Conservation (phyloP, 2,888 invertebrate genomes). For the Drosophila nr. fundita region DNA sequence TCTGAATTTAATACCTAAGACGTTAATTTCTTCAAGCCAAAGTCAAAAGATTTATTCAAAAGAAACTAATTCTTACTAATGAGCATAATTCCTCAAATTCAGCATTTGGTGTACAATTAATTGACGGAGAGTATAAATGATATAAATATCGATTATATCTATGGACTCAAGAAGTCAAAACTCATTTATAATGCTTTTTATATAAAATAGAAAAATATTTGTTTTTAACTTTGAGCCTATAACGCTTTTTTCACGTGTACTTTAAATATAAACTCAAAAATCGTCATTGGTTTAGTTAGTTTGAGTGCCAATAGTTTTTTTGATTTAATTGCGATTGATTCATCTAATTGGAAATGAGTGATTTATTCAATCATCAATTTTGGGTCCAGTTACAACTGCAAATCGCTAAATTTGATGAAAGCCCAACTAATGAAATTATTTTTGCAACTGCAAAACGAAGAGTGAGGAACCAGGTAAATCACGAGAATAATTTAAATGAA, state of each 20-base stretch:
- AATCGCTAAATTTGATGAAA: background rate
- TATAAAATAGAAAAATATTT: background rate
- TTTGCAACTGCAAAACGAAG: background rate
- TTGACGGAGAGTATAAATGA: background rate
- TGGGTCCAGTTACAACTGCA: background rate
- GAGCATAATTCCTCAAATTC: background rate
- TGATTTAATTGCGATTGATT: background rate
- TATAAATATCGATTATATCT: background rate
- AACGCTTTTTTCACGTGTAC: background rate
- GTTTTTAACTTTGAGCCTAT: background rate
- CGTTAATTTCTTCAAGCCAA: background rate
- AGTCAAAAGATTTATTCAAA: background rate
- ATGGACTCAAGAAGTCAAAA: background rate
- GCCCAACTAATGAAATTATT: background rate
- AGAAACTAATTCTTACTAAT: background rate
- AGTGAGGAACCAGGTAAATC: background rate
- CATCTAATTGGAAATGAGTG: conserved; percentile 2
- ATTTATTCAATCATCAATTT: background rate
- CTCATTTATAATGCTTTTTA: background rate
- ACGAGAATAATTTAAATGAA: background rate
- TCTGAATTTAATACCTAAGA: background rate
- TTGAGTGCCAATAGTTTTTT: background rate
- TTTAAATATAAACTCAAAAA: background rate
- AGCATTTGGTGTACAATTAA: background rate
- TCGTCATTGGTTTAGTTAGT: background rate